Evolutionary conservation across 2,113 vertebrate genomes (phyloP).

Genomic region (Oceanodroma tethys): DNA sequence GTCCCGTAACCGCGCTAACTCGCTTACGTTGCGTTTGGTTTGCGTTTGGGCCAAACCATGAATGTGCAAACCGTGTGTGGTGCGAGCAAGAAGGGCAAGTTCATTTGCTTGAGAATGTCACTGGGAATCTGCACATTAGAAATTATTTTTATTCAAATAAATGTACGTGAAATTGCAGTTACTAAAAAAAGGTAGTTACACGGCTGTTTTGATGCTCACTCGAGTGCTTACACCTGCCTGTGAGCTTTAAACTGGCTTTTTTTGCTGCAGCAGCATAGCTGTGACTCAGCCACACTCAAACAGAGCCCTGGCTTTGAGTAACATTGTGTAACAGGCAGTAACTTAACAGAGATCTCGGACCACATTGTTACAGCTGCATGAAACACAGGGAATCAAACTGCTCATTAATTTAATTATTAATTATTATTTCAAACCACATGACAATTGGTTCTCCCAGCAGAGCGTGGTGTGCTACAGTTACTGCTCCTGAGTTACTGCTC

Average conservation of each 20-base stretch:
- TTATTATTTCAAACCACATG: not conserved
- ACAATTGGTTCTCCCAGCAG: not conserved
- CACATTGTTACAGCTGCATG: not conserved
- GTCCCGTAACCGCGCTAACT: not conserved
- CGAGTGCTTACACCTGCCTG: not conserved
- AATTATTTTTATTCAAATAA: not conserved
- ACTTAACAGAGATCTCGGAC: not conserved
- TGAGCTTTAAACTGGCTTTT: not conserved
- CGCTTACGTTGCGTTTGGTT: not conserved
- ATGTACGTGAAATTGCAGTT: not conserved
- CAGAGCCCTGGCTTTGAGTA: not conserved
- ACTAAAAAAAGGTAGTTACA: not conserved
- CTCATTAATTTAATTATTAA: not conserved
- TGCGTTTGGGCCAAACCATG: not conserved
- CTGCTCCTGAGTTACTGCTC: not conserved
- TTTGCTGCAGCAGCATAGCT: not conserved
- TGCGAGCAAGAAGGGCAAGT: not conserved
- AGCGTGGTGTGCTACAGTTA: not conserved
- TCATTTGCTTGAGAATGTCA: constrained; percentile 11
- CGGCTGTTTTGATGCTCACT: not conserved
- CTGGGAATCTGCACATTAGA: not conserved
- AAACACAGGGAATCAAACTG: not conserved
- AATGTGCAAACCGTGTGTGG: not conserved
- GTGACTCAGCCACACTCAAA: not conserved
- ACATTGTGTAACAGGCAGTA: not conserved